Base-by-base conservation (phyloP, 2,888 invertebrate genomes). In the Electrophaes corylata region DNA sequence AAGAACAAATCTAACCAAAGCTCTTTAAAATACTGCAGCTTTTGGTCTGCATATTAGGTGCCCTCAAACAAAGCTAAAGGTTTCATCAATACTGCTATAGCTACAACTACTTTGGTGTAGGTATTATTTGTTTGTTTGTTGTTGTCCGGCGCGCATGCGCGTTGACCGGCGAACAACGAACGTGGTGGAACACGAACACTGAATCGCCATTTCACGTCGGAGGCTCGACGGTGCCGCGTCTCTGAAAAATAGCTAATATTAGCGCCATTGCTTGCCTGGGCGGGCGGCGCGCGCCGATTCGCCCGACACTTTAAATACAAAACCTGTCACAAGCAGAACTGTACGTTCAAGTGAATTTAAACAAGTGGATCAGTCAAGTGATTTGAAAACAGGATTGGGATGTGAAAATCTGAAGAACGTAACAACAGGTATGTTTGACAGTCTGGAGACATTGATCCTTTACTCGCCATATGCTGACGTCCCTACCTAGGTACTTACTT, bases 231-330 rank as follows among this genome's bases (percentile, higher is more conserved):
- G 67, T 76, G 70, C 68, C 79, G 82, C 82, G 81, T 78, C 71
- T 71, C 75, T 68, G 65, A 79, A 81, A 79, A 77, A 64, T 70
- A 61, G 75, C 79, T 84, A 85, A 84, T 80, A 82, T 84, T 82
- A 85, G 79, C 75, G 65, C 71, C 75, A 52, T 44, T 20, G 55
- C 73, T 76, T 76, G 75, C 75, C 74, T 72, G 86, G 88, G 89
- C 88, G 89, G 88, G 88, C 88, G 89, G 90, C 90, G 89, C 90
- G 88, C 86, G 86, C 82, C 49, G 39, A 54, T 52, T 58, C 70
- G 69, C 62, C 72, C 65, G 75, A 79, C 76, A 77, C 74, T 69
- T 67, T 65, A 73, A 76, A 76, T 40, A 40, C 26, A 71, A 43
- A n/a, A 43, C 62, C 65, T 59, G 65, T 73, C 66, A n/a, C n/a